Evolutionary conservation across 1,140 invertebrate genomes (phyloP).

Genomic region (Eumaeus atala): DNA sequence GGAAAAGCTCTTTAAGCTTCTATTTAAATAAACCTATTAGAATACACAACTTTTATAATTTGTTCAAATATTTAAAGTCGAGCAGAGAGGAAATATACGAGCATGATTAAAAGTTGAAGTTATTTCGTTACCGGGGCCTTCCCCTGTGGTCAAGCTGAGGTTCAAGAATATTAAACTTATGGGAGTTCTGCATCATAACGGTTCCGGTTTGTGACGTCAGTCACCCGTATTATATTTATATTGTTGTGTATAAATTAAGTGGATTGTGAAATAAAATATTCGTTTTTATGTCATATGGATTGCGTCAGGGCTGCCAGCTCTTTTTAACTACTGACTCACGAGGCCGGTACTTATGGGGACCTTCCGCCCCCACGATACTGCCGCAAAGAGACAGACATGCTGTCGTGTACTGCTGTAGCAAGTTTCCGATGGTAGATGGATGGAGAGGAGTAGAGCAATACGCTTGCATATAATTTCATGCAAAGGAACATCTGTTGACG

Average conservation of each 20-base stretch:
- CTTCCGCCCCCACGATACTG: too few species aligned
- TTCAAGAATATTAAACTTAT: neutral
- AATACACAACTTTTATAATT: constrained; percentile 10
- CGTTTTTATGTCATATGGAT: too few species aligned
- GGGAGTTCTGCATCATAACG: neutral
- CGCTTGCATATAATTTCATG: too few species aligned
- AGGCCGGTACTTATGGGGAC: too few species aligned
- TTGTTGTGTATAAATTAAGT: neutral
- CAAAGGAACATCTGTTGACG: too few species aligned
- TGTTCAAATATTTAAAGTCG: constrained; percentile 7
- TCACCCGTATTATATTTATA: too few species aligned
- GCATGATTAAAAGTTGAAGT: constrained; percentile 10
- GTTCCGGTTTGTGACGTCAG: neutral
- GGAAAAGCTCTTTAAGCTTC: constrained; percentile 5
- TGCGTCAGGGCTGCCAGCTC: too few species aligned
- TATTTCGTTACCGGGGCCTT: constrained; percentile 1
- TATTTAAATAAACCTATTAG: constrained; percentile 10
- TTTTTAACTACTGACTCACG: too few species aligned
- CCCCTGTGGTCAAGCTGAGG: constrained; percentile 2
- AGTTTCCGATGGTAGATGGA: too few species aligned
- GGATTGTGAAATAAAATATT: neutral
- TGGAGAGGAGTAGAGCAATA: too few species aligned
- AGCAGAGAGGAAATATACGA: neutral
- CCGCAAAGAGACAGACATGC: too few species aligned
- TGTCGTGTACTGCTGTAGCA: too few species aligned